A percentile compares a stretch with the other conserved stretches of the same genome.
These are phyloP conservation scores for Eledone cirrhosa DNA, from an alignment of 2,888 invertebrate species.

Conservation along the genomic window DNA sequence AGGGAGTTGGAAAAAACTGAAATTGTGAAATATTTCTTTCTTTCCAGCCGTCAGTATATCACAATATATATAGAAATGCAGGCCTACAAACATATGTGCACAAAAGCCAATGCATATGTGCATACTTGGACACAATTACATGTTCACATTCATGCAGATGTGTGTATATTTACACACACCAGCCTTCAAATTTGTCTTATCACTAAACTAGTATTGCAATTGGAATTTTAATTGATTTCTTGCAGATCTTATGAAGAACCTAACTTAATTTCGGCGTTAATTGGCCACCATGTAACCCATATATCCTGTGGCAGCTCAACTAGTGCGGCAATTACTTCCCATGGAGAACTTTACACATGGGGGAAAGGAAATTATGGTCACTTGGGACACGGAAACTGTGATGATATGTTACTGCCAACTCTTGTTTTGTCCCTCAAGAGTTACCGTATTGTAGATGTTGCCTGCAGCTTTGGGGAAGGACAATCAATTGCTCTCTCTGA, in stretches of 20 bases:
- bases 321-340: constrained; percentile 87
- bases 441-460: constrained; percentile 69
- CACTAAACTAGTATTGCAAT: neutral
- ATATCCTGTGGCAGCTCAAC: constrained; percentile 95
- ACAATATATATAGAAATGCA: too few species aligned
- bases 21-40: neutral
- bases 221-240: constrained; percentile 4
- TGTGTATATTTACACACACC: neutral
- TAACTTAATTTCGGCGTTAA: constrained; percentile 82
- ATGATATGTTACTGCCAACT: constrained; percentile 91
- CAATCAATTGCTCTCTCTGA: constrained; percentile 94
- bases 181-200: neutral
- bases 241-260: constrained; percentile 79
- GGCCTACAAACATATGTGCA: too few species aligned
- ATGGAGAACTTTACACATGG: constrained; percentile 94
- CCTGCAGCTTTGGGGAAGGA: constrained; percentile 95
- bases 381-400: constrained; percentile 91
- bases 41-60: neutral
- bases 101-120: too few species aligned
- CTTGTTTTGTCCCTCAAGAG: constrained; percentile 71
- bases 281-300: constrained; percentile 81
- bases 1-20: too few species aligned
- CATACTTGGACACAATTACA: neutral
- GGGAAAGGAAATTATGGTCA: constrained; percentile 94
- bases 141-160: neutral